Evolutionary conservation across 2,113 vertebrate genomes (phyloP).

Genomic region (Malurus melanocephalus): DNA sequence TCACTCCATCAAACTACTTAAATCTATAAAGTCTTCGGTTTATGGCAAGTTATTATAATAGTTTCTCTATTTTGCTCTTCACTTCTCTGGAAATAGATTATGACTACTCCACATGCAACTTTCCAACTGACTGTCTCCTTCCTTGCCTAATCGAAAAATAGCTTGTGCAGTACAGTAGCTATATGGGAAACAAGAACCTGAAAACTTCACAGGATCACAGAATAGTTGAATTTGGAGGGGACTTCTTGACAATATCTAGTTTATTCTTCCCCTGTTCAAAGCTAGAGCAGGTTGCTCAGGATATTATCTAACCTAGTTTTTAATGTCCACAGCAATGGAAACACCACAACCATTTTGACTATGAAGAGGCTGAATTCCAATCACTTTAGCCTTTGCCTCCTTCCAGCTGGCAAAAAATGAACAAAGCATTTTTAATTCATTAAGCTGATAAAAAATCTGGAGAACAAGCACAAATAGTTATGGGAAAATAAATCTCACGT

Average conservation of each 20-base stretch:
- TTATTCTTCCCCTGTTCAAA: neutral
- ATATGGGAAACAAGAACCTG: neutral
- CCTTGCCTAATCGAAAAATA: neutral
- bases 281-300: neutral
- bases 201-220: neutral
- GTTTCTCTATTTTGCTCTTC: neutral
- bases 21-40: neutral
- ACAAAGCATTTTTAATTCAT: neutral
- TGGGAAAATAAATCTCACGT: neutral
- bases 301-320: neutral
- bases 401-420: neutral
- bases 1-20: neutral
- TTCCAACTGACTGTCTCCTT: neutral
- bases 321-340: neutral
- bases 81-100: neutral
- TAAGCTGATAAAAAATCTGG: neutral
- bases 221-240: neutral
- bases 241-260: neutral
- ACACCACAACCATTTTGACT: neutral
- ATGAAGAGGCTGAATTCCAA: neutral
- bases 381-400: neutral
- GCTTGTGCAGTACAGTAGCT: neutral
- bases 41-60: neutral
- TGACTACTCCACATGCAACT: neutral
- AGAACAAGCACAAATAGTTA: neutral